Conservation (phyloP, 1,140 invertebrate genomes). For the Zaprionus camerounensis region DNA sequence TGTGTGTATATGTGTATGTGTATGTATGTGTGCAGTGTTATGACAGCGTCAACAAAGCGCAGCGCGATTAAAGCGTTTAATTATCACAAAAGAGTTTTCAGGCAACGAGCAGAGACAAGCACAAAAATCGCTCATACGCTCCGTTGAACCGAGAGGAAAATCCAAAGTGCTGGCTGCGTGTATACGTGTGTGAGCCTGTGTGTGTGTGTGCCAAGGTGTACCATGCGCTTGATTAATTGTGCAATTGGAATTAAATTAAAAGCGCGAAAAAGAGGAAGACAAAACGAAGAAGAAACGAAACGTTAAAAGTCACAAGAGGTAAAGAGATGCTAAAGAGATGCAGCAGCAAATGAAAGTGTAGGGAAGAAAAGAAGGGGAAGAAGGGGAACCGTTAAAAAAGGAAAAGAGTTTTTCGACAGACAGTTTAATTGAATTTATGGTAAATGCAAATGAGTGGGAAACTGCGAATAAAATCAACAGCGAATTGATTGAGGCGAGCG, state of each 20-base stretch:
- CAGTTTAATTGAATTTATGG: conserved; percentile 77
- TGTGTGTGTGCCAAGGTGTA: conserved; percentile 64
- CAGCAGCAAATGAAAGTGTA: conserved; percentile 1
- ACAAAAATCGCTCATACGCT: conserved; percentile 77
- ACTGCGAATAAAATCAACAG: conserved; percentile 59
- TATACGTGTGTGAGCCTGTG: background rate
- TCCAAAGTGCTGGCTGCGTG: conserved; percentile 14
- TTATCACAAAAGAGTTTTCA: conserved; percentile 77
- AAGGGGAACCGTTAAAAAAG: conserved; percentile 41
- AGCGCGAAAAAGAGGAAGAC: conserved; percentile 47
- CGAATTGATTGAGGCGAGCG: conserved; percentile 64
- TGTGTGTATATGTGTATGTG: conserved; percentile 18
- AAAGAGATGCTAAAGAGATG: conserved; percentile 1
- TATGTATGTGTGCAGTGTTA: conserved; percentile 54
- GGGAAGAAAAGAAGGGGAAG: conserved; percentile 5
- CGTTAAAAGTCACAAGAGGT: conserved; percentile 6
- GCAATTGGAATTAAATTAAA: conserved; percentile 79
- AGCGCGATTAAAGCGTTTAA: conserved; percentile 76
- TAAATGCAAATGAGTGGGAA: conserved; percentile 78
- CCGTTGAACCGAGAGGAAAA: conserved; percentile 61
- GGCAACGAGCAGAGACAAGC: conserved; percentile 62
- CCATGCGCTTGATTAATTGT: conserved; percentile 78
- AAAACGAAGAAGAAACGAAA: background rate
- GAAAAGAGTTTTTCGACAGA: conserved; percentile 27
- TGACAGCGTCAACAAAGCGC: conserved; percentile 77